A percentile compares a stretch with the other conserved stretches of the same genome.
Conservation (phyloP, 2,797 vertebrate genomes). For the Sardinella longiceps region DNA sequence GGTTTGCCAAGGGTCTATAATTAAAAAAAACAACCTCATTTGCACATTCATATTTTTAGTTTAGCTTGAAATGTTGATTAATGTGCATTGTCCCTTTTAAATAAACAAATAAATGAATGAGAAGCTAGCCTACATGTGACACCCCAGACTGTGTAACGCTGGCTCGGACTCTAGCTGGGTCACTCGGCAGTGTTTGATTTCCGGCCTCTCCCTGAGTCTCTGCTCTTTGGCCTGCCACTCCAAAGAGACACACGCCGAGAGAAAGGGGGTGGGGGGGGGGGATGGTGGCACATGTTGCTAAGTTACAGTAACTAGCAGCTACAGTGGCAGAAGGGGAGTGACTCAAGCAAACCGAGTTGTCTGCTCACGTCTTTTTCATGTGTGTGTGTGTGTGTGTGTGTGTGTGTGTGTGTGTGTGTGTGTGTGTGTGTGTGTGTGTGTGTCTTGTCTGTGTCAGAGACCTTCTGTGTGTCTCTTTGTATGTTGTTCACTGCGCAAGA, state of each 20-base stretch:
- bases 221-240: background rate
- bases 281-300: conserved; percentile 57
- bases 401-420: background rate
- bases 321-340: conserved; percentile 57
- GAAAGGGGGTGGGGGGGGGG: too few species aligned
- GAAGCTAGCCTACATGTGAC: background rate
- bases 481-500: background rate
- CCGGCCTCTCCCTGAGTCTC: background rate
- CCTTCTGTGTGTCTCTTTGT: background rate
- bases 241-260: background rate
- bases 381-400: background rate
- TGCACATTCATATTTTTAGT: too few species aligned
- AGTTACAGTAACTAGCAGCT: conserved; percentile 58
- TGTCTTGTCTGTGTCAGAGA: background rate
- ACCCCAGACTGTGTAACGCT: background rate
- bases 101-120: background rate
- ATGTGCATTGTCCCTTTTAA: too few species aligned
- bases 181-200: background rate
- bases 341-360: background rate
- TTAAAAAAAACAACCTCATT: too few species aligned
- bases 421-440: background rate
- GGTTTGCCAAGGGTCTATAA: too few species aligned
- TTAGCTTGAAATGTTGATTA: too few species aligned
- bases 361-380: background rate
- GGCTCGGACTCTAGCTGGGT: background rate